Conservation (phyloP, 2,888 invertebrate species). For the Tanypteryx hageni region DNA sequence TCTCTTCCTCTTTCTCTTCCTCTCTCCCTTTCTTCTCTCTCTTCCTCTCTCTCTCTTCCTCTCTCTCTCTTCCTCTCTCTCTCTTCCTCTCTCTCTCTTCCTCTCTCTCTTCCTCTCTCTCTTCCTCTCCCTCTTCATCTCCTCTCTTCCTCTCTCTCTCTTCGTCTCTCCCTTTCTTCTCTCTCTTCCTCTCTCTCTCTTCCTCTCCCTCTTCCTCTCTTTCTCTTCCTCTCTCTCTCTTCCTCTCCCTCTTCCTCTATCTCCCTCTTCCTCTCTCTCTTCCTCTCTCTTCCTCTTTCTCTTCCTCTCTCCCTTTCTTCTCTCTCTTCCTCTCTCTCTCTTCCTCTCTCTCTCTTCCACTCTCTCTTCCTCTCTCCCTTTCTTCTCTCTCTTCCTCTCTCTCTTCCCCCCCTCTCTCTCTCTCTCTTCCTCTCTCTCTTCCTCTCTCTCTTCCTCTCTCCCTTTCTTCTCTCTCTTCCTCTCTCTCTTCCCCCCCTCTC, state of each 20-base stretch:
- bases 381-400: constrained; percentile 52
- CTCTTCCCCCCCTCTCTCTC: constrained; percentile 46
- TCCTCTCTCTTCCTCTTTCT: no score
- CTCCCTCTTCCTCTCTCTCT: background rate
- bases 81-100: background rate
- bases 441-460: constrained; percentile 53
- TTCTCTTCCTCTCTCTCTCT: background rate
- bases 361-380: background rate
- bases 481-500: constrained; percentile 69
- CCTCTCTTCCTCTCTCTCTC: background rate
- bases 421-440: constrained; percentile 38
- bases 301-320: background rate
- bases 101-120: background rate
- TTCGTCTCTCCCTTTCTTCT: background rate
- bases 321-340: background rate
- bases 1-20: background rate
- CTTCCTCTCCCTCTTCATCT: background rate
- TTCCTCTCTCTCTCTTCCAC: background rate
- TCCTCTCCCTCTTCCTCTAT: background rate
- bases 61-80: background rate
- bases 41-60: background rate
- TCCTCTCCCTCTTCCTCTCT: background rate
- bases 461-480: constrained; percentile 73
- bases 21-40: no score
- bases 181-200: background rate